Evolutionary conservation across 2,888 invertebrate genomes (phyloP).

Genomic region (Conistra vaccinii): DNA sequence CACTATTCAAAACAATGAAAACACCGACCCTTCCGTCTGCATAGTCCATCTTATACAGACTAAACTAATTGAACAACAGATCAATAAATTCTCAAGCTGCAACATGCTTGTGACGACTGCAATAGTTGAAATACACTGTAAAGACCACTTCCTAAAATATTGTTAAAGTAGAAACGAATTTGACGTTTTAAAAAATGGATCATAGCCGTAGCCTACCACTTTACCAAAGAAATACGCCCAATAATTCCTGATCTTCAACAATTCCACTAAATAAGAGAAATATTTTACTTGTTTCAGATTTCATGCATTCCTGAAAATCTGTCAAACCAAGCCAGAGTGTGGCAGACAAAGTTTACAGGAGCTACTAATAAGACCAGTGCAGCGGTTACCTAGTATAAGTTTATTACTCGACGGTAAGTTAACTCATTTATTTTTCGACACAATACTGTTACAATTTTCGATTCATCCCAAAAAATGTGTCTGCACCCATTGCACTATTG

Average conservation of each 20-base stretch:
- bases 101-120: not conserved
- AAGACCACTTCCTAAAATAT: too few relatives aligned
- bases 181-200: not conserved
- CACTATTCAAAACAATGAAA: not conserved
- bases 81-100: not conserved
- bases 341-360: constrained; percentile 98
- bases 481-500: not conserved
- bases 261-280: constrained; percentile 1
- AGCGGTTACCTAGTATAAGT: constrained; percentile 98
- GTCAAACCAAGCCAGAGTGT: constrained; percentile 98
- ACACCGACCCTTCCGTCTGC: not conserved
- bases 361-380: constrained; percentile 98
- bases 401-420: constrained; percentile 96
- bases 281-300: constrained; percentile 90
- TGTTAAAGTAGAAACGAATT: not conserved
- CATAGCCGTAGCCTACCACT: not conserved
- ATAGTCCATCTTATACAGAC: not conserved
- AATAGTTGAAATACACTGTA: not conserved
- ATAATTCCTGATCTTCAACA: not conserved
- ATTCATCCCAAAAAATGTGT: not conserved
- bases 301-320: constrained; percentile 99
- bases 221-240: not conserved
- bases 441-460: not conserved
- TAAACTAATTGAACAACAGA: not conserved
- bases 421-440: not conserved